These are phyloP conservation scores for Ennomos erosarius DNA, from an alignment of 2,888 invertebrate genomes.

Conservation along the genomic window DNA sequence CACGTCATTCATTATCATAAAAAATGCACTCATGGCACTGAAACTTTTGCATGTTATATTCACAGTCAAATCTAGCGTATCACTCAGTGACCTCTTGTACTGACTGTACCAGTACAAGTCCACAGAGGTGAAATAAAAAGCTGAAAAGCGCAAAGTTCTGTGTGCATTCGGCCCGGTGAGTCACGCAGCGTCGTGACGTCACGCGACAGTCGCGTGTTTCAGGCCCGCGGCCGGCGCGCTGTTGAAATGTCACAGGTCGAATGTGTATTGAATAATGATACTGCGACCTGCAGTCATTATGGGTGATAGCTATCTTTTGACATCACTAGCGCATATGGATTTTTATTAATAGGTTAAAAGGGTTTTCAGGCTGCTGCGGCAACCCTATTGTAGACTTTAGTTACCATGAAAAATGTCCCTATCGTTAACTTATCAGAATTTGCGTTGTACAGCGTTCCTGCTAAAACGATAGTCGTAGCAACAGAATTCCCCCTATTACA, in stretches of 20 bases:
- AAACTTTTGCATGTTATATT: no score
- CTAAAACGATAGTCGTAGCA: no score
- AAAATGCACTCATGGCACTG: no score
- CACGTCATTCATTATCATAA: no score
- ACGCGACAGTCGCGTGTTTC: conserved; percentile 52
- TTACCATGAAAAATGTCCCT: no score
- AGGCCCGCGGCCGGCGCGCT: conserved; percentile 20
- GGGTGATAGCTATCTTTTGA: conserved; percentile 20
- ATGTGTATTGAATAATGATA: conserved; percentile 34
- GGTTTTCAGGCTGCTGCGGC: not conserved
- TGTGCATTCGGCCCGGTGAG: conserved; percentile 50
- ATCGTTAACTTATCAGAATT: no score
- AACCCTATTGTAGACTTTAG: not conserved
- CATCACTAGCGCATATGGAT: conserved; percentile 5
- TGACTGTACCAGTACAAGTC: conserved; percentile 32
- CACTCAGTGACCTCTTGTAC: conserved; percentile 2
- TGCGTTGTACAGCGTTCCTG: no score
- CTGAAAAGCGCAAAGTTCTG: conserved; percentile 54
- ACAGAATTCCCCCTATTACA: no score
- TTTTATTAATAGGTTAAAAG: not conserved
- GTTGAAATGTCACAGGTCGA: conserved; percentile 38
- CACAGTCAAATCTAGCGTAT: no score
- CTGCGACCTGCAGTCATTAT: conserved; percentile 24
- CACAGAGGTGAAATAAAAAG: conserved; percentile 51
- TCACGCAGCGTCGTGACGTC: conserved; percentile 54